A percentile compares a stretch with the other conserved stretches of the same genome.
Evolutionary conservation across 1,140 invertebrate species (phyloP).

Genomic region (Cydia fagiglandana): DNA sequence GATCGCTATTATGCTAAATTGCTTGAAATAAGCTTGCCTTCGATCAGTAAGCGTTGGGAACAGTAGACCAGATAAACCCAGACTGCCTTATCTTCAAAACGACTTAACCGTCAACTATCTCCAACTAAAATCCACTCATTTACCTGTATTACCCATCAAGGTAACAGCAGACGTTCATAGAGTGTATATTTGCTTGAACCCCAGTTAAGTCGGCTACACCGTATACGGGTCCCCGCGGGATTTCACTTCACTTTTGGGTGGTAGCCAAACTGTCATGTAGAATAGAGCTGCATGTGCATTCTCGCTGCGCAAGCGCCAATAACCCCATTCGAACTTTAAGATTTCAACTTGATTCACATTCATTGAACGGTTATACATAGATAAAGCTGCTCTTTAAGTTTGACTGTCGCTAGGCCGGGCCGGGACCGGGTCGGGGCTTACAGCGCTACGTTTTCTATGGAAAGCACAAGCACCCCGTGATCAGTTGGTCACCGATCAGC

Average conservation of each 20-base stretch:
- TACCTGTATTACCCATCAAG: neutral
- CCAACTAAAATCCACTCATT: neutral
- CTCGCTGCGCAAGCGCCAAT: neutral
- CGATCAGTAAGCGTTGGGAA: neutral
- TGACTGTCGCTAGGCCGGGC: no score
- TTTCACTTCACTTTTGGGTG: constrained; percentile 2
- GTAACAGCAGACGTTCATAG: neutral
- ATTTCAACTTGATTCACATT: no score
- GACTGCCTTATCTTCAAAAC: neutral
- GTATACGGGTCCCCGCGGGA: neutral
- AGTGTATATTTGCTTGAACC: neutral
- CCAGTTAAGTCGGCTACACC: neutral
- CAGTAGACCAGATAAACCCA: neutral
- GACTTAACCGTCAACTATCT: neutral
- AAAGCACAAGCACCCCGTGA: no score
- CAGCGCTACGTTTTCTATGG: no score
- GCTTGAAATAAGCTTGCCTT: no score
- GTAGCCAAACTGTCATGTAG: neutral
- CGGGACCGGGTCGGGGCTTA: no score
- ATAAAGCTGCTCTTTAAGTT: no score
- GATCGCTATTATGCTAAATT: no score
- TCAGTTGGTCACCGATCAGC: no score
- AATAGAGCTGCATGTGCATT: neutral
- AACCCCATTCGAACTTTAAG: no score
- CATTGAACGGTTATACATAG: no score